phyloP scores from a whole-genome alignment of 2,888 invertebrate genomes.

The Galerucella calmariensis region DNA sequence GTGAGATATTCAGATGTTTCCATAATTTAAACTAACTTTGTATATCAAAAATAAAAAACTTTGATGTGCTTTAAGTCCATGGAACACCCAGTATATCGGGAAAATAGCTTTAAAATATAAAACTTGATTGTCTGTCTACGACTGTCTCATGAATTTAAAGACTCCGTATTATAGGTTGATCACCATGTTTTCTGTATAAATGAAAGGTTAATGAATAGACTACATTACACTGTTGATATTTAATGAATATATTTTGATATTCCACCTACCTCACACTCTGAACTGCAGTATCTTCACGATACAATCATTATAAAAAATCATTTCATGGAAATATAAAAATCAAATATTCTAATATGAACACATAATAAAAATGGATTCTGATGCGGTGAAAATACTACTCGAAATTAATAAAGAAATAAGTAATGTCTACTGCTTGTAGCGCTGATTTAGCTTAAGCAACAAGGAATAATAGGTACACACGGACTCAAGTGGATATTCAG shows the following conservation, averaged over 20 bases:
- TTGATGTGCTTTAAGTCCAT: too few species aligned
- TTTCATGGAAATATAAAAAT: neutral
- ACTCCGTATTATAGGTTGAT: too few species aligned
- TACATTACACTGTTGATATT: too few species aligned
- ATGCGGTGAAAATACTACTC: neutral
- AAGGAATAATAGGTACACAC: neutral
- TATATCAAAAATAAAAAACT: too few species aligned
- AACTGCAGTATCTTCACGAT: neutral
- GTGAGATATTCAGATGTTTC: too few species aligned
- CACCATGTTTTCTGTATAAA: neutral
- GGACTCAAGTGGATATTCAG: neutral
- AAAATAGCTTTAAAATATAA: too few species aligned
- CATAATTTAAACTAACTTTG: too few species aligned
- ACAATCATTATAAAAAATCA: too few species aligned
- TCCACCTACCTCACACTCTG: slow-evolving; percentile 3
- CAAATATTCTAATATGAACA: neutral
- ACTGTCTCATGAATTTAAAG: too few species aligned
- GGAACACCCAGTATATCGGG: too few species aligned
- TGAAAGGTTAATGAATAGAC: neutral
- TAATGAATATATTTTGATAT: neutral
- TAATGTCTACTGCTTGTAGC: neutral
- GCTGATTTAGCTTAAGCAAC: neutral
- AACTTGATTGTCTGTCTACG: too few species aligned
- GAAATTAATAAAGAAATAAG: neutral
- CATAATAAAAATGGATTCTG: neutral